phyloP scores from a whole-genome alignment of 1,140 invertebrate genomes.

The Berghia stephanieae region DNA sequence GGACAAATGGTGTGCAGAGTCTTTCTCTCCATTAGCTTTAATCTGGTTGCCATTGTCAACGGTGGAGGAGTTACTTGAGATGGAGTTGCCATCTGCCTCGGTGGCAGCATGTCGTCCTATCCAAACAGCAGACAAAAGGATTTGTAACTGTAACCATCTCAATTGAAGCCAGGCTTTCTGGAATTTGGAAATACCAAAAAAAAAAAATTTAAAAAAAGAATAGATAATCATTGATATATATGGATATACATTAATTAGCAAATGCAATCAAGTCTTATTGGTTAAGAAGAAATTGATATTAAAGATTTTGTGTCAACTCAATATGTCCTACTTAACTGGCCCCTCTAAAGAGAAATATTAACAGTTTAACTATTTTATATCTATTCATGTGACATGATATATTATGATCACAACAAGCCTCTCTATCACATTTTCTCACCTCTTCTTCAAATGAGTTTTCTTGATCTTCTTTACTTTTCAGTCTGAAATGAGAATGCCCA shows the following conservation, averaged over 20 bases:
- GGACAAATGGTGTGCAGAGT: constrained; percentile 38
- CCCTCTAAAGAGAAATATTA: no score
- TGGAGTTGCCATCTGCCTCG: constrained; percentile 27
- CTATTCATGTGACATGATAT: no score
- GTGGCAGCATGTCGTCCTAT: constrained; percentile 42
- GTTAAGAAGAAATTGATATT: no score
- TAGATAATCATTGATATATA: background rate
- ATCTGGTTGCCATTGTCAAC: constrained; percentile 23
- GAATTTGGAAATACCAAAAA: no score
- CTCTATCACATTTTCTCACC: background rate
- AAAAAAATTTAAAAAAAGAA: background rate
- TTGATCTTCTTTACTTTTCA: constrained; percentile 1
- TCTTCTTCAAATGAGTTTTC: constrained; percentile 7
- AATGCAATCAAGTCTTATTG: no score
- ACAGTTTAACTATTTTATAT: no score
- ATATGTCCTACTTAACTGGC: no score
- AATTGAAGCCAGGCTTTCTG: constrained; percentile 61
- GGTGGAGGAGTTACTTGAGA: background rate
- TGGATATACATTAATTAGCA: background rate
- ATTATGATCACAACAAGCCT: no score
- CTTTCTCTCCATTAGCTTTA: constrained; percentile 33
- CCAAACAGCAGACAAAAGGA: constrained; percentile 54
- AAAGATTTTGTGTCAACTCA: no score
- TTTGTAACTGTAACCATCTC: constrained; percentile 52
- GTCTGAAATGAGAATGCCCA: no score